Percentiles rank a stretch among this genome's conserved stretches.
Evolutionary conservation across 2,888 invertebrate genomes (phyloP).

Genomic region (Blera fallax): DNA sequence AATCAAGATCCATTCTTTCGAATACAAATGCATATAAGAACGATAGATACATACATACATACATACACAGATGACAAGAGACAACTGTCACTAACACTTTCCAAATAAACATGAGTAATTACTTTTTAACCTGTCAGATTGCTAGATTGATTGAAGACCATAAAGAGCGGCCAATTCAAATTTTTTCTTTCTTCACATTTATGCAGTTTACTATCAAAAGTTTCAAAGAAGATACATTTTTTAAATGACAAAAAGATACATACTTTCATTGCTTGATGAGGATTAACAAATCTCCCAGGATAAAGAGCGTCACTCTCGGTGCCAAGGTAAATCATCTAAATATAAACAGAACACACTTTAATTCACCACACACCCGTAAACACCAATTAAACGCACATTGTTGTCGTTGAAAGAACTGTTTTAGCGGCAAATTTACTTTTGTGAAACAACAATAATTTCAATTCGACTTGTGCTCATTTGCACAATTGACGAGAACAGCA

Average conservation of each 20-base stretch:
- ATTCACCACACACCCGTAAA: constrained; percentile 22
- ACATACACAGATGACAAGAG: constrained; percentile 4
- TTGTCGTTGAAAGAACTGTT: constrained; percentile 19
- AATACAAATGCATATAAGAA: constrained; percentile 9
- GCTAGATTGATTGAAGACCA: constrained; percentile 38
- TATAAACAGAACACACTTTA: constrained; percentile 24
- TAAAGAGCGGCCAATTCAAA: constrained; percentile 54
- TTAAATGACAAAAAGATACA: constrained; percentile 35
- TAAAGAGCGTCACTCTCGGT: constrained; percentile 21
- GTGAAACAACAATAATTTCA: constrained; percentile 18
- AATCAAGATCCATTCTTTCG: background rate
- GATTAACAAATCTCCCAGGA: constrained; percentile 43
- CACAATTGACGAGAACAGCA: constrained; percentile 45
- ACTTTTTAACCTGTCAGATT: constrained; percentile 44
- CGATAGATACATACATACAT: background rate
- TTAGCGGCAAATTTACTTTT: constrained; percentile 49
- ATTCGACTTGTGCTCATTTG: constrained; percentile 47
- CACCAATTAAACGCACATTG: constrained; percentile 37
- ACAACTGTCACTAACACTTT: constrained; percentile 33
- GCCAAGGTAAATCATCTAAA: constrained; percentile 54
- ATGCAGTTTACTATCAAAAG: background rate
- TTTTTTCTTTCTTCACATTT: background rate
- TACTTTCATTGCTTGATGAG: constrained; percentile 64
- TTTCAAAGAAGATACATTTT: background rate
- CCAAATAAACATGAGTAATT: constrained; percentile 35